phyloP scores from a whole-genome alignment of 2,113 vertebrate species.

The Pantherophis guttatus region DNA sequence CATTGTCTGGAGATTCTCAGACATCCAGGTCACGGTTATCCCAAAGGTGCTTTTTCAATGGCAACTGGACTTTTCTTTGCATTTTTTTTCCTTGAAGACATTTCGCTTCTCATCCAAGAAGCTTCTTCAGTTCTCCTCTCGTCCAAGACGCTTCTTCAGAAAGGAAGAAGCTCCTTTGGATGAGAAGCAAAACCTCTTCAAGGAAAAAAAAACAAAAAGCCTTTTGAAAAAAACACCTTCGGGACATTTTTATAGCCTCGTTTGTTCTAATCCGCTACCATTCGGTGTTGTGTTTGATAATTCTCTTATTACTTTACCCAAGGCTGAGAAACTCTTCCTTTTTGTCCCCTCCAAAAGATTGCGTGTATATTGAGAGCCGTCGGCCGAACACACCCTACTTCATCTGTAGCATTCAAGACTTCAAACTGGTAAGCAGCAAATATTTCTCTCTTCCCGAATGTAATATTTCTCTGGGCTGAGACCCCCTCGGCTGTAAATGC shows the following conservation, averaged over 20 bases:
- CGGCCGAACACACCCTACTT: constrained; percentile 98
- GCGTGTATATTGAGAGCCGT: constrained; percentile 98
- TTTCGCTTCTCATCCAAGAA: too few relatives aligned
- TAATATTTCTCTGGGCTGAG: neutral
- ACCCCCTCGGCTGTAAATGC: neutral
- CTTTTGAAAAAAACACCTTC: too few relatives aligned
- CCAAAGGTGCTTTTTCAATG: too few relatives aligned
- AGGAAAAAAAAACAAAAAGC: too few relatives aligned
- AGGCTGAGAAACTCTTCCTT: constrained; percentile 37
- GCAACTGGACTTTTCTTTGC: too few relatives aligned
- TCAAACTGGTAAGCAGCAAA: constrained; percentile 95
- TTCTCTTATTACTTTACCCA: constrained; percentile 28
- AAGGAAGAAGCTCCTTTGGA: too few relatives aligned
- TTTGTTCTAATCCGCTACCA: constrained; percentile 46
- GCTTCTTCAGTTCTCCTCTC: too few relatives aligned
- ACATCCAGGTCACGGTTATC: too few relatives aligned
- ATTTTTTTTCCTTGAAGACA: too few relatives aligned
- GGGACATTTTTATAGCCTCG: neutral
- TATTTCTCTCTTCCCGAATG: neutral
- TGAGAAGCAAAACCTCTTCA: too few relatives aligned
- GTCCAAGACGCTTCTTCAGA: too few relatives aligned
- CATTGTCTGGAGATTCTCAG: constrained; percentile 15
- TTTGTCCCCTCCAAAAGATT: constrained; percentile 82
- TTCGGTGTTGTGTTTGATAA: constrained; percentile 52
- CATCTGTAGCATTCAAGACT: constrained; percentile 99